These are phyloP conservation scores for Pinctada fucata DNA, from an alignment of 2,888 invertebrate species.

Conservation along the genomic window DNA sequence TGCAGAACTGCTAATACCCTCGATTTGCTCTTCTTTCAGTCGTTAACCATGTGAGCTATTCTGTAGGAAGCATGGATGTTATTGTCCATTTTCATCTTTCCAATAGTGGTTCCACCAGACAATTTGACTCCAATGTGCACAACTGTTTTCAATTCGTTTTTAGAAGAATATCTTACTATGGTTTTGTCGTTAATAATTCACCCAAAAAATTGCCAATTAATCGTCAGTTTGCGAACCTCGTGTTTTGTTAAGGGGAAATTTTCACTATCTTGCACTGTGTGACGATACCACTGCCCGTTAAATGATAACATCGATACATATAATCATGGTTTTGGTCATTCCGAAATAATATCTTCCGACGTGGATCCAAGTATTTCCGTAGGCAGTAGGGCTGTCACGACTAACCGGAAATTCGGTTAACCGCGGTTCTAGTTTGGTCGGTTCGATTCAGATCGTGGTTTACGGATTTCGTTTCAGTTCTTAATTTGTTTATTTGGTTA, in stretches of 20 bases:
- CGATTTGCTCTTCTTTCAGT: background rate
- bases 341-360: slow-evolving; percentile 22
- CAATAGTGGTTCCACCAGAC: too few species aligned
- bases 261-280: slow-evolving; percentile 24
- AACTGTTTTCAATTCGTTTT: too few species aligned
- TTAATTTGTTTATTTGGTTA: too few species aligned
- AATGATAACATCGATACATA: slow-evolving; percentile 38
- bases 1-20: too few species aligned
- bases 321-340: slow-evolving; percentile 26
- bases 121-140: too few species aligned
- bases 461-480: background rate
- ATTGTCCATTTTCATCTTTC: too few species aligned
- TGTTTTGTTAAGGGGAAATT: slow-evolving; percentile 29
- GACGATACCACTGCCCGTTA: slow-evolving; percentile 40
- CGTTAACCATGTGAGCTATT: background rate
- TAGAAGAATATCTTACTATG: too few species aligned
- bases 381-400: slow-evolving; percentile 41
- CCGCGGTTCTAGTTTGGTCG: slow-evolving; percentile 17
- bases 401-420: slow-evolving; percentile 40
- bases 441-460: slow-evolving; percentile 4
- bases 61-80: too few species aligned
- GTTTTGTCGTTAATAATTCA: too few species aligned
- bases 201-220: too few species aligned
- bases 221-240: background rate
- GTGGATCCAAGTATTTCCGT: slow-evolving; percentile 4